Conservation (phyloP, 2,797 vertebrate species). For the Glyptemys insculpta region DNA sequence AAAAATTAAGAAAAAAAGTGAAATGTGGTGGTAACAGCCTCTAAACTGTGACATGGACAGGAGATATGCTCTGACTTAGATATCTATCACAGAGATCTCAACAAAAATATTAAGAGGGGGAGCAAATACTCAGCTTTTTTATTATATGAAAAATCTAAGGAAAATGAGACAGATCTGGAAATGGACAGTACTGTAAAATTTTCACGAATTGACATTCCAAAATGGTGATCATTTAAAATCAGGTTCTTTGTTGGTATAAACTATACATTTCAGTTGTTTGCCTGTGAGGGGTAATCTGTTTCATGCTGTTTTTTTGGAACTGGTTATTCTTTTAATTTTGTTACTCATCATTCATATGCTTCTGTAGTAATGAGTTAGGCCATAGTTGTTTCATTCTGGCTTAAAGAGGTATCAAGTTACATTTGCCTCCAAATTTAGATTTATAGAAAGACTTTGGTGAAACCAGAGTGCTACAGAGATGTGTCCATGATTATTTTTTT, state of each 20-base stretch:
- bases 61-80: neutral
- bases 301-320: neutral
- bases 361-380: neutral
- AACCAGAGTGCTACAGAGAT: neutral
- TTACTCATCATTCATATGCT: rapidly evolving
- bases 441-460: neutral
- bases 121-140: conserved; percentile 1
- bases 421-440: neutral
- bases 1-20: neutral
- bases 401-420: neutral
- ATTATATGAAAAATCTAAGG: neutral
- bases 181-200: neutral
- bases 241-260: neutral
- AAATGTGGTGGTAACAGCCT: neutral
- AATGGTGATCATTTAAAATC: neutral
- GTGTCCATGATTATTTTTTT: neutral
- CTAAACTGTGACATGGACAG: neutral
- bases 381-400: neutral
- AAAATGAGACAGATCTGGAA: neutral
- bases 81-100: neutral
- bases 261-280: neutral
- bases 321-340: neutral
- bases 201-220: neutral
- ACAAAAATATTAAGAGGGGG: neutral
- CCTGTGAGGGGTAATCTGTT: neutral